A percentile compares a stretch with the other conserved stretches of the same genome.
phyloP scores from a whole-genome alignment of 2,797 vertebrate genomes.

The Mareca penelope region DNA sequence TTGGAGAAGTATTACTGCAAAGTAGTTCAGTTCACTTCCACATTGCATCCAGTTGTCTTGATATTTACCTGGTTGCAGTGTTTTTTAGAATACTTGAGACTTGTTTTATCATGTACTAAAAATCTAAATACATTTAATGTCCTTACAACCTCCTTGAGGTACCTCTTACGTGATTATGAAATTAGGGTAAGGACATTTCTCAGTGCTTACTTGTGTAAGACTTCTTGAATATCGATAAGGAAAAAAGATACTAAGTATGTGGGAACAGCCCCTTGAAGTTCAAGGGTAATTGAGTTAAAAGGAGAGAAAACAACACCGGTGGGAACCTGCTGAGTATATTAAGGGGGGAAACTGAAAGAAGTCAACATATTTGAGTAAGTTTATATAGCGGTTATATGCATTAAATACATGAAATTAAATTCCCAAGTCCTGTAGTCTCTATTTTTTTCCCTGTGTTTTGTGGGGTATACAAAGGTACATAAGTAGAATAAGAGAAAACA shows the following conservation, averaged over 20 bases:
- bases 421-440: background rate
- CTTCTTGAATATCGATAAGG: background rate
- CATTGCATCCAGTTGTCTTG: background rate
- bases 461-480: background rate
- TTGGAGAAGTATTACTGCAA: background rate
- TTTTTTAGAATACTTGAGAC: background rate
- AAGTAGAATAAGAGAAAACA: background rate
- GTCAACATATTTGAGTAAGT: background rate
- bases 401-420: background rate
- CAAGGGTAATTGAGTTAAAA: background rate
- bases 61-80: background rate
- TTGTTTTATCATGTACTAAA: background rate
- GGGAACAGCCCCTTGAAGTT: background rate
- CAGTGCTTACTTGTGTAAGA: background rate
- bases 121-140: background rate
- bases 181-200: background rate
- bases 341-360: background rate
- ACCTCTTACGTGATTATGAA: background rate
- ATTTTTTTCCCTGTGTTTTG: background rate
- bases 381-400: background rate
- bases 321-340: background rate
- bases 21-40: background rate
- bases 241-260: background rate
- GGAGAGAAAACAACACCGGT: background rate
- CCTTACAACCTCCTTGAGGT: background rate